phyloP scores from a whole-genome alignment of 2,113 vertebrate species.

The Limanda limanda region DNA sequence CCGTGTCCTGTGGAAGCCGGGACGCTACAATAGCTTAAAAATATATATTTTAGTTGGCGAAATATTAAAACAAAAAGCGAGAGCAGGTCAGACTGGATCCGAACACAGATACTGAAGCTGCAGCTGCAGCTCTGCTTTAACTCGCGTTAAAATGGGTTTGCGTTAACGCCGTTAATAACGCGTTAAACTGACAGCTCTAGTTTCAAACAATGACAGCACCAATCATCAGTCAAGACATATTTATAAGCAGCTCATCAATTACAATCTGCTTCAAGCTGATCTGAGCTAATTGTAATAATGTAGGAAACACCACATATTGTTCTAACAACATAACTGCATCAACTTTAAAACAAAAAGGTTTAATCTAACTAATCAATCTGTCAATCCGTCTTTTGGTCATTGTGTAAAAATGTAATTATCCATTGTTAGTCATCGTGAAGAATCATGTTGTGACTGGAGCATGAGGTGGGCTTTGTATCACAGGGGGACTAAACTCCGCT shows the following conservation, averaged over 20 bases:
- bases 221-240: background rate
- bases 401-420: slow-evolving; percentile 9
- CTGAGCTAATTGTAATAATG: background rate
- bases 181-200: too few species aligned
- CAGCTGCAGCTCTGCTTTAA: too few species aligned
- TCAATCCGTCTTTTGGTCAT: background rate
- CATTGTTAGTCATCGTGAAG: slow-evolving; percentile 16
- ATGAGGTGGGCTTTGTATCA: slow-evolving; percentile 21
- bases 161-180: too few species aligned
- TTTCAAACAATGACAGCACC: too few species aligned
- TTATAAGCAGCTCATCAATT: background rate
- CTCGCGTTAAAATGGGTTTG: too few species aligned
- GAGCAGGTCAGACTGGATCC: too few species aligned
- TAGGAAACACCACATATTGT: too few species aligned
- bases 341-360: background rate
- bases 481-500: slow-evolving; percentile 3
- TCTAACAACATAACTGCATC: background rate
- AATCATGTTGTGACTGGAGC: slow-evolving; percentile 1
- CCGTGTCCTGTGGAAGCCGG: too few species aligned
- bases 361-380: slow-evolving; percentile 17
- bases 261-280: background rate
- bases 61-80: too few species aligned
- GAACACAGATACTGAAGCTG: too few species aligned
- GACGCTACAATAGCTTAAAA: too few species aligned
- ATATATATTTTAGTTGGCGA: too few species aligned